Base-by-base conservation (phyloP, 2,797 vertebrate genomes). In the Mus caroli region DNA sequence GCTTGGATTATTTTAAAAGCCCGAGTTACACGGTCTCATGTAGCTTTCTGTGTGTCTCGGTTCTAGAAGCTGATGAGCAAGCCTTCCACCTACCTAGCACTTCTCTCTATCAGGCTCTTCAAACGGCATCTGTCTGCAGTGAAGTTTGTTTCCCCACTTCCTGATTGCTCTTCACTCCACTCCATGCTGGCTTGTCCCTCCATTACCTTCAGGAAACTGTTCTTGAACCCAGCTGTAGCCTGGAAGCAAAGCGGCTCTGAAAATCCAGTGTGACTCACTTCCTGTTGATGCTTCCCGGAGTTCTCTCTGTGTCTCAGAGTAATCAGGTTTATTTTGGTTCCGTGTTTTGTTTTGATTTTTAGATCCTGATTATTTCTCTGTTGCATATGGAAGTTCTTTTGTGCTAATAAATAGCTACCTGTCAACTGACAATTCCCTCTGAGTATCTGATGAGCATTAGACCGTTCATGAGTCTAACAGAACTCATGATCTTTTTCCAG, bases 221-320 rank as follows among this genome's bases (percentile, higher is more conserved):
- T 43, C 71, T 94, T 69, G n/a, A 87, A 50, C 43, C 46, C 40
- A 76, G 1, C 22, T 54, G 2, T 1, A 10, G 67, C 40, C 88
- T n/a, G 28, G n/a, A 60, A 85, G 24, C 2, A 34, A 60, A 82
- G 24, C 2, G 10, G 58, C 69, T 37, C 80, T 13, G 14, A 75
- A 60, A 0, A 0, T 77, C 31, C 3, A 5, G 37, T 7, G 2
- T 3, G 4, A 20, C 3, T 43, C 0, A 56, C 4, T 69, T 69
- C 9, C 71, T 46, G 17, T 50, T 67, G 52, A 7, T n/a, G 50
- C 15, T 20, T 26, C 26, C 10, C 3, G 40, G 50, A 24, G 6
- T 34, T 88, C 12, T 64, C 50, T 78, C 87, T 69, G 19, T 62
- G 12, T 90, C 2, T 19, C 28, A 40, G 11, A 56, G 14, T 28